A percentile compares a stretch with the other conserved stretches of the same genome.
These are phyloP conservation scores for Deilephila elpenor DNA, from an alignment of 2,888 invertebrate species.

Conservation along the genomic window DNA sequence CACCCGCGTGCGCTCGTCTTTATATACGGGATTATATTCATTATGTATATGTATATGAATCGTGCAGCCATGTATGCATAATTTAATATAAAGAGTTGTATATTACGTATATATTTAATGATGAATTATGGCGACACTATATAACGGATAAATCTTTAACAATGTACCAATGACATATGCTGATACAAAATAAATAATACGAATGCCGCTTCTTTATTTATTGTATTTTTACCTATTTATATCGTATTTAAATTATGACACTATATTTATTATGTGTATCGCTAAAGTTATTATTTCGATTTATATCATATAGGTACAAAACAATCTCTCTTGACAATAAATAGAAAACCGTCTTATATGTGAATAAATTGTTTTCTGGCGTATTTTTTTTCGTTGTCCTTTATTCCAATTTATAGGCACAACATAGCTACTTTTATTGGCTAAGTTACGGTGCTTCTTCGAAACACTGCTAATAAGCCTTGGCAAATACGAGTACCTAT, in stretches of 20 bases:
- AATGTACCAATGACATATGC: constrained; percentile 84
- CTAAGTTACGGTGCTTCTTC: not conserved
- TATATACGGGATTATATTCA: constrained; percentile 63
- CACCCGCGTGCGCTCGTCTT: constrained; percentile 7
- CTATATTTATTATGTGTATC: constrained; percentile 6
- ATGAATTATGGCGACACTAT: constrained; percentile 73
- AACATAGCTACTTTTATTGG: not conserved
- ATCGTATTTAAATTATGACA: constrained; percentile 25
- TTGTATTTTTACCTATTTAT: constrained; percentile 61
- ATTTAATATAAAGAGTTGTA: constrained; percentile 80
- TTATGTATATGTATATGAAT: constrained; percentile 81
- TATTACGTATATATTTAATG: constrained; percentile 75
- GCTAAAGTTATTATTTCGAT: constrained; percentile 23
- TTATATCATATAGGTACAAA: constrained; percentile 26
- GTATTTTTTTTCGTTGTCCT: constrained; percentile 26
- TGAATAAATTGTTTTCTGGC: constrained; percentile 27
- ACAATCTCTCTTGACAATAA: constrained; percentile 26
- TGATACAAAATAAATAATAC: constrained; percentile 82
- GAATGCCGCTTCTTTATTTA: constrained; percentile 83
- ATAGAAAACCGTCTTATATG: constrained; percentile 26
- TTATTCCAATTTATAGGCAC: constrained; percentile 13
- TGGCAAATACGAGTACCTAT: not conserved
- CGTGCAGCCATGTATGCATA: constrained; percentile 79
- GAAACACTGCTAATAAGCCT: not conserved
- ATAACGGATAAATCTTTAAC: constrained; percentile 77